Evolutionary conservation across 1,140 invertebrate species (phyloP).

Genomic region (Lineus longissimus): DNA sequence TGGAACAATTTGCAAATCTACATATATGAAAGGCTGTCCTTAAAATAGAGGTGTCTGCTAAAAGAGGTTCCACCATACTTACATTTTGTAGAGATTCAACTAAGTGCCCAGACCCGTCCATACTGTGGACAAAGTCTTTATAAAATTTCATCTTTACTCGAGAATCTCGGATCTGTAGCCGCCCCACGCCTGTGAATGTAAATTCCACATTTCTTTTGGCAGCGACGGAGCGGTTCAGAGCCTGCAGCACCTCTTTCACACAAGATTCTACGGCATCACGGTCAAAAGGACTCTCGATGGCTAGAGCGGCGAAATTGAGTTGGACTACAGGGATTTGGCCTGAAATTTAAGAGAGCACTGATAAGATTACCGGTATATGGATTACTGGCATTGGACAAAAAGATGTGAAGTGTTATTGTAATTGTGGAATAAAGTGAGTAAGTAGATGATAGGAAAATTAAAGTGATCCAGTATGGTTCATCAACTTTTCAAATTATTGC

Average conservation of each 20-base stretch:
- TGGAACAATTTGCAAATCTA: no score
- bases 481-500: no score
- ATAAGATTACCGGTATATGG: neutral
- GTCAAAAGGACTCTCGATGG: constrained; percentile 48
- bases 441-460: no score
- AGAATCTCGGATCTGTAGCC: constrained; percentile 43
- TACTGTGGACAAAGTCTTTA: constrained; percentile 51
- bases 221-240: constrained; percentile 38
- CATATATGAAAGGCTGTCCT: no score
- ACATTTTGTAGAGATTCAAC: constrained; percentile 49
- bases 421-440: neutral
- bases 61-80: no score
- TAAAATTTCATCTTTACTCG: constrained; percentile 54
- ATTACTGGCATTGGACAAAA: neutral
- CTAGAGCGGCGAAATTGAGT: constrained; percentile 48
- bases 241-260: constrained; percentile 46
- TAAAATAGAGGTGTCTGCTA: no score
- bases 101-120: constrained; percentile 49
- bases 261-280: constrained; percentile 51
- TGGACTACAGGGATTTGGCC: constrained; percentile 48
- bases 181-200: constrained; percentile 46
- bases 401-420: neutral
- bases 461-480: no score
- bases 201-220: constrained; percentile 48
- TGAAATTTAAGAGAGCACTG: constrained; percentile 18